Percentiles rank a stretch among this genome's conserved stretches.
Evolutionary conservation across 2,888 invertebrate genomes (phyloP).

Genomic region (Dromius quadrimaculatus): DNA sequence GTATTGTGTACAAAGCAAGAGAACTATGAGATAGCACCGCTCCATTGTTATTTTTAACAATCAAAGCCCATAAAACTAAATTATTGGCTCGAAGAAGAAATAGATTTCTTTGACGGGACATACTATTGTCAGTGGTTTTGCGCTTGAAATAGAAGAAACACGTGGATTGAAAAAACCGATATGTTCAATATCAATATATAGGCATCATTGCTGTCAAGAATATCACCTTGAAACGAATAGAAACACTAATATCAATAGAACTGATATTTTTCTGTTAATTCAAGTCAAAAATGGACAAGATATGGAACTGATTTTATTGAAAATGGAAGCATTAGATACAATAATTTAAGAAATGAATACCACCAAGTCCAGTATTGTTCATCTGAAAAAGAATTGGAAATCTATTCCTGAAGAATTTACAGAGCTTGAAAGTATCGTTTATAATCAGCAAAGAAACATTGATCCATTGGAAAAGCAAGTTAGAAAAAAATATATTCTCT

Average conservation of each 20-base stretch:
- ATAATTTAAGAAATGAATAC: neutral
- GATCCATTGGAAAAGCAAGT: neutral
- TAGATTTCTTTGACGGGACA: neutral
- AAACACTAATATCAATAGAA: neutral
- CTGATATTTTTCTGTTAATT: neutral
- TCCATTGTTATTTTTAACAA: neutral
- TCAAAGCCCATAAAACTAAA: neutral
- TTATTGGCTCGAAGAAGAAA: neutral
- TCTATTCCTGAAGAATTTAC: neutral
- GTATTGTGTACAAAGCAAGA: neutral
- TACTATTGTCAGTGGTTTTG: no score
- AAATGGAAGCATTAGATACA: neutral
- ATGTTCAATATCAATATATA: neutral
- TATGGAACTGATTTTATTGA: neutral
- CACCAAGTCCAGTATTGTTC: neutral
- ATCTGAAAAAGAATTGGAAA: neutral
- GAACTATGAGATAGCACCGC: neutral
- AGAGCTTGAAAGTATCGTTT: neutral
- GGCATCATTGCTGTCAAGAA: neutral
- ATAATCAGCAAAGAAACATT: neutral
- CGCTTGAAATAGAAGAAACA: neutral
- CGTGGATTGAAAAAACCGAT: slow-evolving; percentile 3
- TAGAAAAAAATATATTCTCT: neutral
- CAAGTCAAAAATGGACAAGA: neutral
- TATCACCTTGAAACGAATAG: neutral